These are phyloP conservation scores for Ridgeia piscesae DNA, from an alignment of 1,140 invertebrate genomes.

Conservation along the genomic window DNA sequence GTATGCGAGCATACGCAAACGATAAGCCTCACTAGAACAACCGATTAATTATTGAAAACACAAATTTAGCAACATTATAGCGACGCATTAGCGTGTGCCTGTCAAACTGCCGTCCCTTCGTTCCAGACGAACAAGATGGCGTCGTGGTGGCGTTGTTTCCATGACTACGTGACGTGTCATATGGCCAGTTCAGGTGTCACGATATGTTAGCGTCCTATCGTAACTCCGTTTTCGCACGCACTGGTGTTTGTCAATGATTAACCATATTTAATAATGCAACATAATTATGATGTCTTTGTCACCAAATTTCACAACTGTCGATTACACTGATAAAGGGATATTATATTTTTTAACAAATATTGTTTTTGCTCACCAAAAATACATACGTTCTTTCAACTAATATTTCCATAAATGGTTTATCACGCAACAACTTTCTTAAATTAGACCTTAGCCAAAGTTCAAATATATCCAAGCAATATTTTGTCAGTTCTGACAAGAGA, in stretches of 20 bases:
- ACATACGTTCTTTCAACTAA: neutral
- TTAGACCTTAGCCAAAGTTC: neutral
- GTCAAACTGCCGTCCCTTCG: neutral
- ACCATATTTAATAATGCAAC: too few species aligned
- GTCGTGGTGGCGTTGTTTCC: neutral
- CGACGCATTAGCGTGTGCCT: neutral
- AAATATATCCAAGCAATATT: neutral
- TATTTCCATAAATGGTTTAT: neutral
- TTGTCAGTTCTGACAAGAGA: too few species aligned
- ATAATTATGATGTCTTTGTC: neutral
- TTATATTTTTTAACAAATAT: neutral
- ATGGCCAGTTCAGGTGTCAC: neutral
- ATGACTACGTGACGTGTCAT: neutral
- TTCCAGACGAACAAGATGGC: neutral
- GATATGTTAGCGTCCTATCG: neutral
- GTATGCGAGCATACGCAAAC: neutral
- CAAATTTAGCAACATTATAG: conserved; percentile 6
- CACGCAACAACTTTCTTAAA: neutral
- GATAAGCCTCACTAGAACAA: neutral
- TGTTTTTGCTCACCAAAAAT: neutral
- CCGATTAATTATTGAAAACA: conserved; percentile 6
- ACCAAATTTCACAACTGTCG: neutral
- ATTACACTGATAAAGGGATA: neutral
- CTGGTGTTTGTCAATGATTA: too few species aligned
- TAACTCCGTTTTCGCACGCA: neutral